These are phyloP conservation scores for Myodes glareolus DNA, from an alignment of 2,113 vertebrate species.

Conservation along the genomic window DNA sequence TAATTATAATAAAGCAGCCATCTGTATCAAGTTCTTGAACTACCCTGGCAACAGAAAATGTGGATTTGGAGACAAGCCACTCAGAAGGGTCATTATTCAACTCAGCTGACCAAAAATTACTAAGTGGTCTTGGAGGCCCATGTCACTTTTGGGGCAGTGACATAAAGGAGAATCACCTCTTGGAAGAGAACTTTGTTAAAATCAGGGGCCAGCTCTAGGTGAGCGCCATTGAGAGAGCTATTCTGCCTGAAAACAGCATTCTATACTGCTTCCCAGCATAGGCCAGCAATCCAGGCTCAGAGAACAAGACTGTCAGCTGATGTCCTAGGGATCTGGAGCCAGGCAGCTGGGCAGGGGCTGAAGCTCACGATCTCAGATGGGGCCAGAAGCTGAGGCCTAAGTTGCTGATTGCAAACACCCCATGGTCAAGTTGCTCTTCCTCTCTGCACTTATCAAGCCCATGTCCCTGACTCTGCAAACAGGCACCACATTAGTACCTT, in stretches of 20 bases:
- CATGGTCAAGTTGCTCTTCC: background rate
- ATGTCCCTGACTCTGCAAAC: background rate
- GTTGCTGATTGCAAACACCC: background rate
- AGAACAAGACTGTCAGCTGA: background rate
- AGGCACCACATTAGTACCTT: background rate
- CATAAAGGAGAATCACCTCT: background rate
- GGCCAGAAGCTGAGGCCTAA: background rate
- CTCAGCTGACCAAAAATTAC: background rate
- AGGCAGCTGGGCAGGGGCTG: background rate
- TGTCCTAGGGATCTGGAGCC: background rate
- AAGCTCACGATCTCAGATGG: background rate
- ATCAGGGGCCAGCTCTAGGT: background rate
- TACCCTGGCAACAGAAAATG: background rate
- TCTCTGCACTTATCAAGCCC: background rate
- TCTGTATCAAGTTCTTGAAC: background rate
- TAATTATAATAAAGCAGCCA: background rate
- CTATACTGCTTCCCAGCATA: background rate
- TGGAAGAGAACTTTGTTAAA: background rate
- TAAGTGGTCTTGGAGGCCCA: background rate
- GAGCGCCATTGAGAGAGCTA: background rate
- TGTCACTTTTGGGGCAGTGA: background rate
- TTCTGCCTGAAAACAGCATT: background rate
- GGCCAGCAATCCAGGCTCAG: background rate
- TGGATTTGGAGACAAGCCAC: background rate
- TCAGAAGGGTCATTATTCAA: background rate